Base-by-base conservation (phyloP, 2,888 invertebrate species). In the Cepaea hortensis region DNA sequence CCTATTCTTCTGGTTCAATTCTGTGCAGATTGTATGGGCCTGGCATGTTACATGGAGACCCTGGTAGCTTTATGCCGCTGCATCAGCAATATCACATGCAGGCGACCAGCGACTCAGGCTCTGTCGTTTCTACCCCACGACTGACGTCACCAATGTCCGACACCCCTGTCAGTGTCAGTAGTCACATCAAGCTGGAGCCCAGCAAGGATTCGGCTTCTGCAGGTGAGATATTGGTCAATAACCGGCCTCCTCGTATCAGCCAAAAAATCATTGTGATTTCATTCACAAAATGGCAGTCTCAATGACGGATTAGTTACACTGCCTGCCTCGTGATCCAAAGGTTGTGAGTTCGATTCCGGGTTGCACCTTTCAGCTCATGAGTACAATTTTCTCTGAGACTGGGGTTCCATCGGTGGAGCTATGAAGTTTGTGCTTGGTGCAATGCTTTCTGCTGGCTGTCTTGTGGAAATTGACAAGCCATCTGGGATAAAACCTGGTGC, bases 141-240 rank as follows among this genome's bases (percentile, higher is more conserved):
- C 73, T 85, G 55, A 88, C 81, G 35, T 70, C 87, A 18, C 85
- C 87, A 15, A 84, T 87, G 85, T 82, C 85, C 3, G 83, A 87
- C 48, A 35, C 73, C 9, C 35, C 61, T 20, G 35, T 50, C 23
- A 82, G 83, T 15, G 48, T 76, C 81, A 84, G 86, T 77, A 75
- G 87, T n/a, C 87, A 35, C 55, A 82, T 87, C 75, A 89, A 89
- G 73, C 72, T 79, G 0, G 88, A 89, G 23, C 87, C 88, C 18
- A 81, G 85, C 46, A 83, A 86, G 48, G 87, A 89, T 73, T 85
- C 83, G 23, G 81, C 46, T 55, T 88, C 80, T 72, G 87, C 87
- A 73, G 87, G 88, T 89, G 3, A 73, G 86, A 3, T 15, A 80
- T 65, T 3, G 55, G 9, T 77, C 20, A n/a, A 9, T n/a, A 5